Evolutionary conservation across 2,113 vertebrate species (phyloP), one percentile per base, ranked within the genome.

Genomic region (Xiphias gladius): DNA sequence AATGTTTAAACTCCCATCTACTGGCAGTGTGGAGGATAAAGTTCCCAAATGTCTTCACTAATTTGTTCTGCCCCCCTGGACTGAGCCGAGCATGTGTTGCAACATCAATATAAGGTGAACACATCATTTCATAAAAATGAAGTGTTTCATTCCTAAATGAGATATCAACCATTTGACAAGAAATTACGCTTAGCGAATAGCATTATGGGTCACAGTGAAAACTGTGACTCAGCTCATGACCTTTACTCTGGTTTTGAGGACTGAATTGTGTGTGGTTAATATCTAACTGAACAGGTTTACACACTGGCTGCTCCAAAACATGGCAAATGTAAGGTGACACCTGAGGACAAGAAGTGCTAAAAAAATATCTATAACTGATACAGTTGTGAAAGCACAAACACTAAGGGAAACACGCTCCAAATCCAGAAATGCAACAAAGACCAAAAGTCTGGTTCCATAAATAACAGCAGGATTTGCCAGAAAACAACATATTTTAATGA

Each of bases 21-120:
- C 12, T 24, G 62, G 22, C 50, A 63, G 61, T 70, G 50, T 17
- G 32, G 22, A 62, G 48, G 41, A 80, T 62, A 79, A 57, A 67
- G 55, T 46, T 50, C n/a, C 79, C 54, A 78, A 74, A 81, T 26
- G 70, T 16, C 48, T 70, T 28, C 55, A 85, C 35, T 75, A 80
- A 88, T 90, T 84, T 28, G 69, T 83, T 78, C 46, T 52, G 65
- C 76, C 69, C 58, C 48, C 58, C 50, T 52, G 54, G 73, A 67
- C 41, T 37, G 61, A 64, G 50, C 61, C 28, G 58, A 71, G 41
- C 52, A 57, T 63, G 65, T 72, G 78, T 72, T 75, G 67, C 43
- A 62, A 12, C 28, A 52, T 64, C 19, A 11, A 50, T 76, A 71
- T 41, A 69, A 83, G 65, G 61, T 66, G 58, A 76, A 37, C 43